Conservation (phyloP, 2,113 vertebrate species). For the Pterocles burchelli region DNA sequence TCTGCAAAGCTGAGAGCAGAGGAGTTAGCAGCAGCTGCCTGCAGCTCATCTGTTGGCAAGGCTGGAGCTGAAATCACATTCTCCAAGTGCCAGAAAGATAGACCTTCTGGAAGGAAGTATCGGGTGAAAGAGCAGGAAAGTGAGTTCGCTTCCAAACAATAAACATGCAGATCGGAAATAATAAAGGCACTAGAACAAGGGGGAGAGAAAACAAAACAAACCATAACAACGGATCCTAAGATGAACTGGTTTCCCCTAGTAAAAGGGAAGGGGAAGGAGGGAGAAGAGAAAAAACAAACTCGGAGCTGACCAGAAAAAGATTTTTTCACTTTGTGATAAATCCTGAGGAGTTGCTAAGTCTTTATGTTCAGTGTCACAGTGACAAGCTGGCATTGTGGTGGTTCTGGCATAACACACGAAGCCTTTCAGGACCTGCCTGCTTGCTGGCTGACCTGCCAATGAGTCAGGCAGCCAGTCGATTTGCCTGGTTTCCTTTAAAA, state of each 20-base stretch:
- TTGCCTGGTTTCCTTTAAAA: not conserved
- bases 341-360: not conserved
- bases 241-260: not conserved
- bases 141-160: not conserved
- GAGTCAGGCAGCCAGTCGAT: not conserved
- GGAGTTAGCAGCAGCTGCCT: conserved; percentile 45
- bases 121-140: conserved; percentile 62
- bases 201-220: conserved; percentile 45
- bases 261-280: not conserved
- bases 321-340: not conserved
- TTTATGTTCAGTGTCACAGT: not conserved
- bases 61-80: conserved; percentile 54
- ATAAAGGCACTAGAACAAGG: conserved; percentile 37
- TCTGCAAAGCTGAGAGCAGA: not conserved
- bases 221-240: not conserved
- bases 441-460: not conserved
- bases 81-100: conserved; percentile 63
- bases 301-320: not conserved
- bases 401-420: not conserved
- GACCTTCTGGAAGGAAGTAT: conserved; percentile 31
- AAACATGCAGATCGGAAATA: conserved; percentile 49
- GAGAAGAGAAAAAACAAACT: not conserved
- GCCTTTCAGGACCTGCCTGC: not conserved
- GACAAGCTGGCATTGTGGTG: not conserved
- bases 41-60: conserved; percentile 36